phyloP scores from a whole-genome alignment of 2,113 vertebrate species.

The Columba livia region DNA sequence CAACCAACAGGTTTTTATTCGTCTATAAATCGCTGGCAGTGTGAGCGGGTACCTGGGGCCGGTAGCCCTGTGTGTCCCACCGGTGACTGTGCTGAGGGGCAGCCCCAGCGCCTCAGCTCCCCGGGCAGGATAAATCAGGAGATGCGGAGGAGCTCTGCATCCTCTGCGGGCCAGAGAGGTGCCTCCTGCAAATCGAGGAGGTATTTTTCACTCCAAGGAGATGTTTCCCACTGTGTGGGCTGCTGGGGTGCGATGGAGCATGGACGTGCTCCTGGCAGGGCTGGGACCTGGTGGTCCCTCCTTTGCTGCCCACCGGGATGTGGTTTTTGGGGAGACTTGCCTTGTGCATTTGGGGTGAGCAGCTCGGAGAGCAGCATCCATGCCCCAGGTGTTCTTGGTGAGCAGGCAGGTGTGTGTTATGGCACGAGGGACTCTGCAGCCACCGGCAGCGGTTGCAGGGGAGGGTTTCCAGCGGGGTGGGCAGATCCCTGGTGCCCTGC shows the following conservation, averaged over 20 bases:
- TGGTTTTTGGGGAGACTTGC: not conserved
- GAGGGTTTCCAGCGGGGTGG: not conserved
- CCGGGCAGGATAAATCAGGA: not conserved
- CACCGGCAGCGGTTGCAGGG: accelerated
- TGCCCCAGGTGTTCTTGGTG: not conserved
- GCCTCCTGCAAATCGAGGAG: not conserved
- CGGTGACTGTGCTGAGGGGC: accelerated
- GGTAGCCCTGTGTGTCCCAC: not conserved
- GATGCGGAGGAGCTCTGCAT: not conserved
- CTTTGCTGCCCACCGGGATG: accelerated
- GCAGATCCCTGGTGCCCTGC: not conserved
- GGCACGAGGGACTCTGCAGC: not conserved
- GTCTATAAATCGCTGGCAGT: not conserved
- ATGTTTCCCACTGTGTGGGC: not conserved
- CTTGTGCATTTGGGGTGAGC: not conserved
- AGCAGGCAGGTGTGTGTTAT: not conserved
- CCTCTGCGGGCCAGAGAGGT: no score
- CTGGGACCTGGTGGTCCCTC: accelerated
- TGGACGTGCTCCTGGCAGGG: not conserved
- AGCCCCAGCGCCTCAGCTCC: not conserved
- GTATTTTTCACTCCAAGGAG: not conserved
- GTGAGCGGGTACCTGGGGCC: not conserved
- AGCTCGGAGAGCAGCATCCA: accelerated
- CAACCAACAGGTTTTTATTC: not conserved
- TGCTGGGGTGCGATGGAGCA: not conserved